phyloP scores from a whole-genome alignment of 2,888 invertebrate species.

The Polyommatus iphigenia region DNA sequence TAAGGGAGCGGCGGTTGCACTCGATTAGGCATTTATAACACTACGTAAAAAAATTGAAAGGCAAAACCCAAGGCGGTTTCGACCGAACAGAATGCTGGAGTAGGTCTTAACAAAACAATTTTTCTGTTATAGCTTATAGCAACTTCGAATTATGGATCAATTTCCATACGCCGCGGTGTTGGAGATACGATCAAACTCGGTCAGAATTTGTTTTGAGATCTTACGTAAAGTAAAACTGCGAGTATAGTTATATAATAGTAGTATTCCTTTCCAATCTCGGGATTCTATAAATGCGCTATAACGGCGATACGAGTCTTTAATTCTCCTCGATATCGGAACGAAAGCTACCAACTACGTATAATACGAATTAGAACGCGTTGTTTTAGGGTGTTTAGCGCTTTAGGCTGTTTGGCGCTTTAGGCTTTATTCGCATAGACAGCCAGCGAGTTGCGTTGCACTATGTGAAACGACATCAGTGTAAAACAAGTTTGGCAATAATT shows the following conservation, averaged over 20 bases:
- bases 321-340: not conserved
- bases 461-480: not conserved
- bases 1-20: constrained; percentile 30
- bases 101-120: constrained; percentile 9
- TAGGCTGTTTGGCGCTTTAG: not conserved
- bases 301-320: not conserved
- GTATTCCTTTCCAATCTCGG: not conserved
- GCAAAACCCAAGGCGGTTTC: constrained; percentile 2
- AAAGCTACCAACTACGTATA: not conserved
- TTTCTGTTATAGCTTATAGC: not conserved
- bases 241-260: too few relatives aligned
- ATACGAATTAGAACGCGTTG: not conserved
- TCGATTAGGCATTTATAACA: constrained; percentile 25
- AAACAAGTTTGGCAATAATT: not conserved
- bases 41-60: constrained; percentile 12
- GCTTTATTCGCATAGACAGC: not conserved
- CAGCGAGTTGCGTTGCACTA: not conserved
- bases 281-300: not conserved
- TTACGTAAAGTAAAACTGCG: not conserved
- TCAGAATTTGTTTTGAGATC: constrained; percentile 20
- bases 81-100: constrained; percentile 6
- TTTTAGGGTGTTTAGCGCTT: not conserved
- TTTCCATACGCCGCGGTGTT: not conserved
- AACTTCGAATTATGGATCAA: not conserved
- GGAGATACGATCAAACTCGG: constrained; percentile 7